Conservation (phyloP, 1,140 invertebrate genomes). For the Luehdorfia chinensis region DNA sequence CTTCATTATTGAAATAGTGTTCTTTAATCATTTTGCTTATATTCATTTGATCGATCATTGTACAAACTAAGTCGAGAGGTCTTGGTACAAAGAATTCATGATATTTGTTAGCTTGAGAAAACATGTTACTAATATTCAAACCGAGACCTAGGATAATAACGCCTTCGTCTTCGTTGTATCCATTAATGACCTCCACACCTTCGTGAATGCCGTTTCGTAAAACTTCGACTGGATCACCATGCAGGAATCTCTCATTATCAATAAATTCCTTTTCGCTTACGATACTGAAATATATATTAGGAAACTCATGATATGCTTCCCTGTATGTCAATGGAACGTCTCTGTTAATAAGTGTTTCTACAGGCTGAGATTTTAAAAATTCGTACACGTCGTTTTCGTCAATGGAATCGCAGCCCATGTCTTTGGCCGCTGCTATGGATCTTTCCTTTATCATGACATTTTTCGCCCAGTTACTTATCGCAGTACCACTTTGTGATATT, state of each 20-base stretch:
- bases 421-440: conserved; percentile 26
- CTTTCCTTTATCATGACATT: conserved; percentile 26
- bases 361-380: conserved; percentile 31
- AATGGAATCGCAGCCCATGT: conserved; percentile 19
- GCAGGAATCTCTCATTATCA: conserved; percentile 31
- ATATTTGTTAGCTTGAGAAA: conserved; percentile 27
- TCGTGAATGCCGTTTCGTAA: conserved; percentile 36
- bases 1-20: conserved; percentile 30
- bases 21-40: conserved; percentile 34
- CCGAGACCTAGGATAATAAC: conserved; percentile 21
- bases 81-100: conserved; percentile 35
- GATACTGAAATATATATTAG: conserved; percentile 21
- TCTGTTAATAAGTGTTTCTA: conserved; percentile 23
- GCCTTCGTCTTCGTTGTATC: conserved; percentile 41
- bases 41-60: conserved; percentile 25
- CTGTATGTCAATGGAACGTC: conserved; percentile 18
- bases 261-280: conserved; percentile 37
- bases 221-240: conserved; percentile 24
- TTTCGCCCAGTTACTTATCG: conserved; percentile 25
- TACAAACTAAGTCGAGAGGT: conserved; percentile 17
- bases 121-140: conserved; percentile 14
- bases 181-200: conserved; percentile 44
- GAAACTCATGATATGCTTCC: conserved; percentile 14
- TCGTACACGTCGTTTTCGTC: conserved; percentile 22
- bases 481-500: conserved; percentile 37